These are phyloP conservation scores for Noctua fimbriata DNA, from an alignment of 2,888 invertebrate genomes.

Conservation along the genomic window DNA sequence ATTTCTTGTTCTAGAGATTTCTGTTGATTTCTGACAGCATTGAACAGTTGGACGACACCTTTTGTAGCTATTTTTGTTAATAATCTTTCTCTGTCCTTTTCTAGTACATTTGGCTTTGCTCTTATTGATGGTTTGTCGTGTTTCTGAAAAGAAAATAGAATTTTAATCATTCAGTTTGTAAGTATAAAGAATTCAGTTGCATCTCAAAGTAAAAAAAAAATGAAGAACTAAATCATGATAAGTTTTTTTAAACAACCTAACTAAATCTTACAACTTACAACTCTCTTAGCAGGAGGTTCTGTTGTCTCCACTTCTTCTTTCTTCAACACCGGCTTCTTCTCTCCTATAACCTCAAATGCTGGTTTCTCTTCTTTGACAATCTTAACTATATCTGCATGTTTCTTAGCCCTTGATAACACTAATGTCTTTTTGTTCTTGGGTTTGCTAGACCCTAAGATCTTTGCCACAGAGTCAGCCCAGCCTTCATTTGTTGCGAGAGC, in stretches of 20 bases:
- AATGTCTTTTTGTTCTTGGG: constrained; percentile 94
- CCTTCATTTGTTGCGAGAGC: constrained; percentile 91
- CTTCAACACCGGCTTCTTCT: constrained; percentile 84
- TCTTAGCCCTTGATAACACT: constrained; percentile 95
- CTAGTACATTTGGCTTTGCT: constrained; percentile 93
- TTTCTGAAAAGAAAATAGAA: constrained; percentile 86
- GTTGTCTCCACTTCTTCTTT: constrained; percentile 70
- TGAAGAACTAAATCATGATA: background rate
- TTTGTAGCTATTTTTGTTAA: constrained; percentile 96
- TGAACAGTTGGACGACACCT: constrained; percentile 98
- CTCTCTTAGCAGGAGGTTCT: constrained; percentile 83
- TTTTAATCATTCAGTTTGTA: background rate
- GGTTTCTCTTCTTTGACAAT: constrained; percentile 85
- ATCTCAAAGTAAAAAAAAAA: background rate
- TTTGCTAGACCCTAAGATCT: constrained; percentile 94
- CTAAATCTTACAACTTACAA: constrained; percentile 70
- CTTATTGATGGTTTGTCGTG: constrained; percentile 92
- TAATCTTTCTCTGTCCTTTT: constrained; percentile 94
- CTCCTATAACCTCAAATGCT: constrained; percentile 93
- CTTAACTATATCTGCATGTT: constrained; percentile 90
- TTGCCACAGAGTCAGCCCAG: constrained; percentile 96
- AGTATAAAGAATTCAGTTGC: background rate
- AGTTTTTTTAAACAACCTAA: background rate
- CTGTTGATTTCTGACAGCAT: constrained; percentile 96
- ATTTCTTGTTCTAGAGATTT: constrained; percentile 93